Conservation (phyloP, 2,113 vertebrate species). For the Chlamydotis undulata region DNA sequence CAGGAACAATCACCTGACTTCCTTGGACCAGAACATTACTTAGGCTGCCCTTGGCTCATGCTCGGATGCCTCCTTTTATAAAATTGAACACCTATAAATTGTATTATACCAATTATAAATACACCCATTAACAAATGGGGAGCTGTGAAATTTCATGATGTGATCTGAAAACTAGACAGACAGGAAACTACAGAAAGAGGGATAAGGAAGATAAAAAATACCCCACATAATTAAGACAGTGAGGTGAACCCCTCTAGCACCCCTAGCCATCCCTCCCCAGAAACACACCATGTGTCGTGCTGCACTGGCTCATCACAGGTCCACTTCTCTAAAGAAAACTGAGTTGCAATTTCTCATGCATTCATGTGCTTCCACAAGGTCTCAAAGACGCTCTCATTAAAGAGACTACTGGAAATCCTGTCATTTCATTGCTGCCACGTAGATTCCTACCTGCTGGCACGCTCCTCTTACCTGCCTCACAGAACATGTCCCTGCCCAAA, state of each 20-base stretch:
- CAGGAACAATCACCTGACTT: not conserved
- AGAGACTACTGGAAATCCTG: not conserved
- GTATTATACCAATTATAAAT: not conserved
- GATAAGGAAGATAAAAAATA: not conserved
- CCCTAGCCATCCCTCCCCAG: not conserved
- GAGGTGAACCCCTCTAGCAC: not conserved
- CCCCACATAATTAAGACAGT: not conserved
- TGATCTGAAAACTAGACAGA: not conserved
- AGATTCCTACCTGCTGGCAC: not conserved
- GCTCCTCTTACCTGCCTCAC: not conserved
- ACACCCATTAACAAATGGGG: not conserved
- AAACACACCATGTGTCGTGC: not conserved
- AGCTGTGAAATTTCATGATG: not conserved
- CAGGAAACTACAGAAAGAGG: not conserved
- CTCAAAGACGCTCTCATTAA: not conserved
- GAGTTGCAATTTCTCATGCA: not conserved
- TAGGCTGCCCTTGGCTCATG: not conserved
- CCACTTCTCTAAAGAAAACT: not conserved
- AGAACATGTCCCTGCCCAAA: not conserved
- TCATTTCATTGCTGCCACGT: not conserved
- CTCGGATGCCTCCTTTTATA: not conserved
- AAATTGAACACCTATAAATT: not conserved
- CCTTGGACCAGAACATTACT: not conserved
- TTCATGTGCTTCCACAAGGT: not conserved
- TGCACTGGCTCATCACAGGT: not conserved